Evolutionary conservation across 2,888 invertebrate species (phyloP).

Genomic region (Pristionchus exspectatus): DNA sequence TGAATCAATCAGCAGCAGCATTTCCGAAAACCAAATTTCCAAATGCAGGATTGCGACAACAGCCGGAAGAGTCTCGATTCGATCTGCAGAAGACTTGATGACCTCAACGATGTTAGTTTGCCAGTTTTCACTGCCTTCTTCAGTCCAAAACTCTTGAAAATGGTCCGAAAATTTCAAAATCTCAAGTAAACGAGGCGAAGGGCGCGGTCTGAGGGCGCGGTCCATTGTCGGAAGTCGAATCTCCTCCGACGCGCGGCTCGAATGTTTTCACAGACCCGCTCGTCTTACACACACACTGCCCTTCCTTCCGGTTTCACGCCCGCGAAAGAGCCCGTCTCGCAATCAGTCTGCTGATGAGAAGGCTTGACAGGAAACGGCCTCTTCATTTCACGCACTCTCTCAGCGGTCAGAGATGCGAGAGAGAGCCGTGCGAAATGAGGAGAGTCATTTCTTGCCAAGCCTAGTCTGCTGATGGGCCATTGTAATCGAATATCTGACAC

Average conservation of each 20-base stretch:
- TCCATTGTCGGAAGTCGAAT: too few relatives aligned
- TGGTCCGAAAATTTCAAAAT: too few relatives aligned
- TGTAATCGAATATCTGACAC: conserved; percentile 32
- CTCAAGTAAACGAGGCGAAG: too few relatives aligned
- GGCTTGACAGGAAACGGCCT: too few relatives aligned
- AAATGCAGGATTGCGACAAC: conserved; percentile 71
- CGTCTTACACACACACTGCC: neutral
- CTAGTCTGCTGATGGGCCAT: neutral
- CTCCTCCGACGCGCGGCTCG: neutral
- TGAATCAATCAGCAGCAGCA: too few relatives aligned
- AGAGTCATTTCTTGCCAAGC: too few relatives aligned
- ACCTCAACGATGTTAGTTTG: conserved; percentile 68
- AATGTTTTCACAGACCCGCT: neutral
- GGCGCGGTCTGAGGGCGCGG: too few relatives aligned
- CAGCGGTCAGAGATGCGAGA: too few relatives aligned
- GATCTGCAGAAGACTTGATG: conserved; percentile 67
- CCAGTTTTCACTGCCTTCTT: neutral
- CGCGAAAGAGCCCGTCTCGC: too few relatives aligned
- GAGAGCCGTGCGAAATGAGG: too few relatives aligned
- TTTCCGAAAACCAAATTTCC: neutral
- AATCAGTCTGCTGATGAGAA: neutral
- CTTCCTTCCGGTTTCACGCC: neutral
- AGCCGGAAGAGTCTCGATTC: conserved; percentile 69
- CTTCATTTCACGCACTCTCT: too few relatives aligned
- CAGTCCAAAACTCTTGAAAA: neutral